These are phyloP conservation scores for Sarcophaga carnaria DNA, from an alignment of 2,888 invertebrate genomes.

Conservation along the genomic window DNA sequence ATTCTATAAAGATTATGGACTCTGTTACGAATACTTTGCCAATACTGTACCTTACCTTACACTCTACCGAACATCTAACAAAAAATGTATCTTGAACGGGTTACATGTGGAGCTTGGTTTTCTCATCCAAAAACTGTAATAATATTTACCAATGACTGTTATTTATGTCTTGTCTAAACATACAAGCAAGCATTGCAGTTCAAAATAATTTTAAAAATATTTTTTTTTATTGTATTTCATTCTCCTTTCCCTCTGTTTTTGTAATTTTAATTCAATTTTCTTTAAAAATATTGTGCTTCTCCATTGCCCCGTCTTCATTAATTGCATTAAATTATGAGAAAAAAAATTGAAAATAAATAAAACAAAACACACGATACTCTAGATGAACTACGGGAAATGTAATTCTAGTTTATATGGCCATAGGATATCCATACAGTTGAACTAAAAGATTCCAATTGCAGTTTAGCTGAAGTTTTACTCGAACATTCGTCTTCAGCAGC, in stretches of 20 bases:
- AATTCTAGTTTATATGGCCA: neutral
- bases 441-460: slow-evolving; percentile 25
- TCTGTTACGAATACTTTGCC: too few relatives aligned
- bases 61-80: too few relatives aligned
- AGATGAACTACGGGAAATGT: neutral
- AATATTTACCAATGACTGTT: too few relatives aligned
- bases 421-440: neutral
- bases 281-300: neutral
- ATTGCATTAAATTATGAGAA: slow-evolving; percentile 36
- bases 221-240: neutral
- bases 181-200: too few relatives aligned
- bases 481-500: slow-evolving; percentile 49
- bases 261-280: slow-evolving; percentile 42
- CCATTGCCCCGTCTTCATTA: neutral
- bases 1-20: too few relatives aligned
- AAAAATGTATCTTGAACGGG: too few relatives aligned
- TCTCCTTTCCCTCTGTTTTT: neutral
- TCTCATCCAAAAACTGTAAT: too few relatives aligned
- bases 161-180: too few relatives aligned
- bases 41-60: too few relatives aligned
- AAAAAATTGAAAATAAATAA: neutral
- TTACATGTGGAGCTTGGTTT: too few relatives aligned
- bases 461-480: slow-evolving; percentile 17
- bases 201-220: too few relatives aligned
- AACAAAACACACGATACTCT: neutral